A percentile compares a stretch with the other conserved stretches of the same genome.
Conservation (phyloP, 2,113 vertebrate genomes). For the Pteropus alecto region DNA sequence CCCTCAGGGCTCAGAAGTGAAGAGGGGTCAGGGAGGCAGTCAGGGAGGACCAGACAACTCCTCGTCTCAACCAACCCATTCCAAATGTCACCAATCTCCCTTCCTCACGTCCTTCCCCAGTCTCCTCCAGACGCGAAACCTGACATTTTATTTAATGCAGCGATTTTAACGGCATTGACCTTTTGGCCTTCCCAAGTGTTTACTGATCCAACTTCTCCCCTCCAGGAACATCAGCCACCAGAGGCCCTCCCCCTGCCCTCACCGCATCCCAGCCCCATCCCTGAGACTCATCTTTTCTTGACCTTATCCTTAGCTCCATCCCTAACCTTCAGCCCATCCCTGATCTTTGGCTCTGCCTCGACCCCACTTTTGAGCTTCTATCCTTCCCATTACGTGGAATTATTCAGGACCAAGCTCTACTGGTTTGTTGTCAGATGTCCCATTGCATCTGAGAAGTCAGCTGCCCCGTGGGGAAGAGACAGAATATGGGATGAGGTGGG, state of each 20-base stretch:
- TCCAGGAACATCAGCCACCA: neutral
- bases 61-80: neutral
- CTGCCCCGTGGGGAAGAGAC: neutral
- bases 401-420: neutral
- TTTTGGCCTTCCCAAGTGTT: neutral
- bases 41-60: neutral
- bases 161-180: neutral
- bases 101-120: neutral
- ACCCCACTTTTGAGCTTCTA: neutral
- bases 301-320: neutral
- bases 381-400: neutral
- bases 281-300: neutral
- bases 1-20: neutral
- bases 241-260: neutral
- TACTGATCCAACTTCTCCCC: neutral
- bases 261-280: neutral
- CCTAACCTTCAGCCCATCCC: neutral
- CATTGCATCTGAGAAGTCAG: neutral
- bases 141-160: neutral
- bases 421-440: neutral
- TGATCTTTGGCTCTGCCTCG: neutral
- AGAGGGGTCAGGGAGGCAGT: neutral
- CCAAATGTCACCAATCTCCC: neutral
- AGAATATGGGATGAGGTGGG: neutral
- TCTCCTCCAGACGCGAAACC: neutral